phyloP scores from a whole-genome alignment of 2,113 vertebrate species.

The Brienomyrus longianalis region DNA sequence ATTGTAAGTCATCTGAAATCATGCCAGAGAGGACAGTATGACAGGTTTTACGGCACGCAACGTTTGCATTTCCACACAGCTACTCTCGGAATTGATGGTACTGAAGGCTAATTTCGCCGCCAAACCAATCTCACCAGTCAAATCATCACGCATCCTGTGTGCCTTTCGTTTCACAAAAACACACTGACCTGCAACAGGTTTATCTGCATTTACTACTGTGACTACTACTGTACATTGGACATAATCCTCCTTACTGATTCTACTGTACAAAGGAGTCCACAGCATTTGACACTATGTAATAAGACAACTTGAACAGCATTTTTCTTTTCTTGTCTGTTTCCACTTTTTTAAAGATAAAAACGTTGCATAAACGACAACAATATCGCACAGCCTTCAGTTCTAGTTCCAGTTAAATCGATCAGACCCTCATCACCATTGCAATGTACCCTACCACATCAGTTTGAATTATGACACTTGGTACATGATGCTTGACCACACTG shows the following conservation, averaged over 20 bases:
- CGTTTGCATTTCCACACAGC: background rate
- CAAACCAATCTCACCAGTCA: background rate
- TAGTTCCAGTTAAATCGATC: background rate
- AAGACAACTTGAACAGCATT: background rate
- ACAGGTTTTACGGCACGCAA: background rate
- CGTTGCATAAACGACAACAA: background rate
- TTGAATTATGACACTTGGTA: background rate
- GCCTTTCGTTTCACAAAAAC: background rate
- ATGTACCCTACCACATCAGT: background rate
- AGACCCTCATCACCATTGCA: background rate
- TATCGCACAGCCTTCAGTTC: background rate
- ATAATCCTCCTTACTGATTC: background rate
- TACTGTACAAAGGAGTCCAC: background rate
- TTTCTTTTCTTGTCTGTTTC: background rate
- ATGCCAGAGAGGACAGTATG: background rate
- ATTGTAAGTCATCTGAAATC: background rate
- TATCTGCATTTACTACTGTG: background rate
- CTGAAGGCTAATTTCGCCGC: background rate
- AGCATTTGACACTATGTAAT: slow-evolving; percentile 6
- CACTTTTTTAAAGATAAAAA: background rate
- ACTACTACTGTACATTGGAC: background rate
- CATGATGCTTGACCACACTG: background rate
- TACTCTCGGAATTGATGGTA: background rate
- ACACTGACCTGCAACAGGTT: background rate
- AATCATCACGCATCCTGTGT: background rate